Percentiles rank a stretch among this genome's conserved stretches.
These are phyloP conservation scores for Ara ararauna DNA, from an alignment of 2,797 vertebrate species.

Conservation along the genomic window DNA sequence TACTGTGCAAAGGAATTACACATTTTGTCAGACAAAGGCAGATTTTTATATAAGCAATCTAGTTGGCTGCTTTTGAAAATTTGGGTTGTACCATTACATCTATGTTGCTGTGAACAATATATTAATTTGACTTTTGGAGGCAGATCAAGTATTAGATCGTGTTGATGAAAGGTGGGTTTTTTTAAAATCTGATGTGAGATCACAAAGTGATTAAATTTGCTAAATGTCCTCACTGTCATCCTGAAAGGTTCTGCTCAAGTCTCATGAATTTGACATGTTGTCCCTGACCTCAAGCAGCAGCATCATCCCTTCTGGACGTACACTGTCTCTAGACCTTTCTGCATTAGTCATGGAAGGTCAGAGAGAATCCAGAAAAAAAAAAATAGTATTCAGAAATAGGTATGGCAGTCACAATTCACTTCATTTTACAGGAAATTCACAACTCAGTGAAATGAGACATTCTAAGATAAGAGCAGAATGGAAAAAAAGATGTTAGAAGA, in stretches of 20 bases:
- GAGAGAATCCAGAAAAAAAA: neutral
- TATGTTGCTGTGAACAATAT: neutral
- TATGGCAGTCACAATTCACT: neutral
- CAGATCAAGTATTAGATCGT: neutral
- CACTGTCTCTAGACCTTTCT: neutral
- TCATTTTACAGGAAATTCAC: neutral
- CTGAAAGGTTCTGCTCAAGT: neutral
- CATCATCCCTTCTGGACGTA: neutral
- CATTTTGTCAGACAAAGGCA: neutral
- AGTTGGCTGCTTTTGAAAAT: neutral
- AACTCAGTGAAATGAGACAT: neutral
- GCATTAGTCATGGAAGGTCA: neutral
- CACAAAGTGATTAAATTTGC: neutral
- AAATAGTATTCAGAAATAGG: neutral
- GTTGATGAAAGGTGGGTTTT: neutral
- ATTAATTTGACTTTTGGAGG: neutral
- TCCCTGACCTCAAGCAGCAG: neutral
- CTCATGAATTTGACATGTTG: neutral
- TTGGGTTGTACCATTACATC: neutral
- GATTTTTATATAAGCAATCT: neutral
- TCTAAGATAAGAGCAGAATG: neutral
- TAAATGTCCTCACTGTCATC: neutral
- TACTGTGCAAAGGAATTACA: neutral
- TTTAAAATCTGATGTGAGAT: neutral
- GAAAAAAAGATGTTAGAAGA: neutral